Conservation (phyloP, 2,888 invertebrate species). For the Tiliacea citrago region DNA sequence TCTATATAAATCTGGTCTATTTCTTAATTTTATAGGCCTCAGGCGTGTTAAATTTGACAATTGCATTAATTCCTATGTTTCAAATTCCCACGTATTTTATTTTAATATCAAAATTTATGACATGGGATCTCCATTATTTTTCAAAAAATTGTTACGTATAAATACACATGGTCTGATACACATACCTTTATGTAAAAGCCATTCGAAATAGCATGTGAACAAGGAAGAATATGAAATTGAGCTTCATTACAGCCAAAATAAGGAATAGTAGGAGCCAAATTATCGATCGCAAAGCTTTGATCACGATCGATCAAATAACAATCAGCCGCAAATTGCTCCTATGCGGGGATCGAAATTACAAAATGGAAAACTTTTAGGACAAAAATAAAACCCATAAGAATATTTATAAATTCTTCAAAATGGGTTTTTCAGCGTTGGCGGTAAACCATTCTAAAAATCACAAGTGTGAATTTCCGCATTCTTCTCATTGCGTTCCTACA, state of each 20-base stretch:
- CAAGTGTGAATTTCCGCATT: conserved; percentile 51
- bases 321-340: conserved; percentile 46
- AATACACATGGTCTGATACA: conserved; percentile 57
- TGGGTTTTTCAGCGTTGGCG: conserved; percentile 48
- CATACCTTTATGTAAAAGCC: conserved; percentile 59
- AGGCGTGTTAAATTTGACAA: conserved; percentile 44
- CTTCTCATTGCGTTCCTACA: conserved; percentile 61
- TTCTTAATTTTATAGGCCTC: conserved; percentile 56
- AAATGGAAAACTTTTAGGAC: conserved; percentile 56
- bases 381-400: conserved; percentile 45
- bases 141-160: conserved; percentile 59
- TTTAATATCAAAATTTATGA: conserved; percentile 56
- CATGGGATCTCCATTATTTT: conserved; percentile 64
- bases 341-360: conserved; percentile 46
- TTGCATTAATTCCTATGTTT: conserved; percentile 25
- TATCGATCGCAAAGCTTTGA: conserved; percentile 50
- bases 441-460: conserved; percentile 46
- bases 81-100: conserved; percentile 38
- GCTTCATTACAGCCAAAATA: conserved; percentile 65
- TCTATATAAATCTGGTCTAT: conserved; percentile 39
- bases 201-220: conserved; percentile 64
- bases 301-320: conserved; percentile 32
- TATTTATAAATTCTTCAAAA: conserved; percentile 25
- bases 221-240: conserved; percentile 68
- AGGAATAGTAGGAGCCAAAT: conserved; percentile 59